Conservation (phyloP, 1,140 invertebrate species). For the Diprion similis region DNA sequence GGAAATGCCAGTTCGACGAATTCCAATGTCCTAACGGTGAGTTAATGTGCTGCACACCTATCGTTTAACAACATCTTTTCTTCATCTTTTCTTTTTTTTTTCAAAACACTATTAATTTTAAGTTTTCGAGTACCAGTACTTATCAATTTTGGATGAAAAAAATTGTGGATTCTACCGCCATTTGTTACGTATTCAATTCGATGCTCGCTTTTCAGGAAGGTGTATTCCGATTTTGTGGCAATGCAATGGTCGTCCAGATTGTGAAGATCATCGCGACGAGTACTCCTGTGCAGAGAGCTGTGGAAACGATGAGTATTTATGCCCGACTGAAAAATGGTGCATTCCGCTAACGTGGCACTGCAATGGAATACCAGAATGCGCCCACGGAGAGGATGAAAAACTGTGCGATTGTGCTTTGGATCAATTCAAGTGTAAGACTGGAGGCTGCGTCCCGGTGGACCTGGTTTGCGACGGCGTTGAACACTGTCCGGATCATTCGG, state of each 20-base stretch:
- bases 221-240: constrained; percentile 68
- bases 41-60: constrained; percentile 7
- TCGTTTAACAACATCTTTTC: constrained; percentile 15
- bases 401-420: constrained; percentile 65
- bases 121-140: no score
- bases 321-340: constrained; percentile 64
- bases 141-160: no score
- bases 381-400: constrained; percentile 71
- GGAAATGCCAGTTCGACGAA: constrained; percentile 68
- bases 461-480: constrained; percentile 67
- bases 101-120: constrained; percentile 6
- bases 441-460: constrained; percentile 64
- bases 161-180: no score
- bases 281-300: constrained; percentile 65
- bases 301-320: constrained; percentile 65
- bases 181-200: constrained; percentile 18
- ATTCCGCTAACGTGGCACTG: constrained; percentile 67
- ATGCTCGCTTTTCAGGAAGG: constrained; percentile 43
- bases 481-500: constrained; percentile 70
- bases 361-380: constrained; percentile 70
- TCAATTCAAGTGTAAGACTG: constrained; percentile 66
- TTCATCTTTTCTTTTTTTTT: constrained; percentile 3
- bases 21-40: constrained; percentile 62
- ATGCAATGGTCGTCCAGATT: constrained; percentile 75
- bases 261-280: constrained; percentile 71